Evolutionary conservation across 1,140 invertebrate genomes (phyloP).

Genomic region (Drosophila tristis): DNA sequence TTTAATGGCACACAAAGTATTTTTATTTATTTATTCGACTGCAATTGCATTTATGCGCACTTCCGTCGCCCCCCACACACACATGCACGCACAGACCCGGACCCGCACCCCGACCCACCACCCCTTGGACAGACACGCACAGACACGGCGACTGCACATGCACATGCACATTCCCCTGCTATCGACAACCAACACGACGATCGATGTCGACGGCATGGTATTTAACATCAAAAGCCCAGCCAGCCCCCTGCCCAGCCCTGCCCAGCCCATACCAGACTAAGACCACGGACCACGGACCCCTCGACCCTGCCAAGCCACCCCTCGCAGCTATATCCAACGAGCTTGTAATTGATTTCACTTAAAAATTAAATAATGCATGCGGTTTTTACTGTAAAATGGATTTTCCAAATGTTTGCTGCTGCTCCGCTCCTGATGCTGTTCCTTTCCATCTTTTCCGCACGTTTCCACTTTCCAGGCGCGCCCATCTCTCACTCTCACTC

Average conservation of each 20-base stretch:
- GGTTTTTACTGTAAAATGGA: slow-evolving; percentile 81
- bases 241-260: slow-evolving; percentile 7
- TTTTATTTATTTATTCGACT: slow-evolving; percentile 82
- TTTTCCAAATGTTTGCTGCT: slow-evolving; percentile 60
- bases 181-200: slow-evolving; percentile 9
- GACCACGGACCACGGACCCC: too few relatives aligned
- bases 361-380: slow-evolving; percentile 83
- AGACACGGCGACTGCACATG: neutral
- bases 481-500: neutral
- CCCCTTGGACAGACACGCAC: neutral
- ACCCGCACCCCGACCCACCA: neutral
- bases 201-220: slow-evolving; percentile 46
- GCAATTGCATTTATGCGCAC: slow-evolving; percentile 80
- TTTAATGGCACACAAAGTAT: slow-evolving; percentile 80
- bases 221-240: slow-evolving; percentile 72
- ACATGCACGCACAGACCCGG: neutral
- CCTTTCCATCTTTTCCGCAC: slow-evolving; percentile 18
- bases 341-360: slow-evolving; percentile 83
- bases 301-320: neutral
- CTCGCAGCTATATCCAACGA: slow-evolving; percentile 37
- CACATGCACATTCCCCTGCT: slow-evolving; percentile 3
- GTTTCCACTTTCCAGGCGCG: slow-evolving; percentile 7
- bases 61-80: slow-evolving; percentile 60
- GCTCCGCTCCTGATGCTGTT: slow-evolving; percentile 8
- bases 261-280: slow-evolving; percentile 34